Evolutionary conservation across 2,888 invertebrate genomes (phyloP).

Genomic region (Oconnorella tubifera): DNA sequence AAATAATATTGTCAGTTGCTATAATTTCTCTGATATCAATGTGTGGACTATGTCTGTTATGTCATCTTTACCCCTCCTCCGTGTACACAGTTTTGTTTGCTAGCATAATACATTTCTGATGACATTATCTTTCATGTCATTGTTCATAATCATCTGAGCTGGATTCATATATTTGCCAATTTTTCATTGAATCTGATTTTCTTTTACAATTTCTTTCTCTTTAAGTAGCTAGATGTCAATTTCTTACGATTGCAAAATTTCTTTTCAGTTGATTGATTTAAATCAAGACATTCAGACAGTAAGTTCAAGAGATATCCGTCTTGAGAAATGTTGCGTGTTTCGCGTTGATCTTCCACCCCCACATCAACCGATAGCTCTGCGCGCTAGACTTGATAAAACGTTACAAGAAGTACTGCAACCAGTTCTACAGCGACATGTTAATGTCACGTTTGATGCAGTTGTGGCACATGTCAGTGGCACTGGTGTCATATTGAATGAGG

Average conservation of each 20-base stretch:
- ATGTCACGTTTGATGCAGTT: conserved; percentile 1
- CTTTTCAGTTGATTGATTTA: conserved; percentile 61
- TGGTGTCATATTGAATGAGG: conserved; percentile 8
- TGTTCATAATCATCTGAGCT: too few species aligned
- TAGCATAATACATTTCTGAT: too few species aligned
- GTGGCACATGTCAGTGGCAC: conserved; percentile 7
- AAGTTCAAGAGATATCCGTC: conserved; percentile 76
- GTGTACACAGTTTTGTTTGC: too few species aligned
- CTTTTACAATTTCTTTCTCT: not conserved
- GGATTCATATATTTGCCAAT: too few species aligned
- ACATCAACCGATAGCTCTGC: conserved; percentile 7
- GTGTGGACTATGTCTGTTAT: too few species aligned
- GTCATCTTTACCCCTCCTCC: too few species aligned
- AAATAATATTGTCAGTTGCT: too few species aligned
- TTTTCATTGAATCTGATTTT: not conserved
- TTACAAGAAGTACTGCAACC: conserved; percentile 1
- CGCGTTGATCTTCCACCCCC: conserved; percentile 72
- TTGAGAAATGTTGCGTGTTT: conserved; percentile 80
- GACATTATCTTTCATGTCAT: too few species aligned
- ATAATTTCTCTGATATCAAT: too few species aligned
- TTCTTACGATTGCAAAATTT: not conserved
- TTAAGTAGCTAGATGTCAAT: not conserved
- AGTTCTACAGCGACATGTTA: not conserved
- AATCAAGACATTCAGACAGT: conserved; percentile 69
- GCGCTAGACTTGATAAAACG: not conserved